Conservation (phyloP, 2,113 vertebrate genomes). For the Heptranchias perlo region DNA sequence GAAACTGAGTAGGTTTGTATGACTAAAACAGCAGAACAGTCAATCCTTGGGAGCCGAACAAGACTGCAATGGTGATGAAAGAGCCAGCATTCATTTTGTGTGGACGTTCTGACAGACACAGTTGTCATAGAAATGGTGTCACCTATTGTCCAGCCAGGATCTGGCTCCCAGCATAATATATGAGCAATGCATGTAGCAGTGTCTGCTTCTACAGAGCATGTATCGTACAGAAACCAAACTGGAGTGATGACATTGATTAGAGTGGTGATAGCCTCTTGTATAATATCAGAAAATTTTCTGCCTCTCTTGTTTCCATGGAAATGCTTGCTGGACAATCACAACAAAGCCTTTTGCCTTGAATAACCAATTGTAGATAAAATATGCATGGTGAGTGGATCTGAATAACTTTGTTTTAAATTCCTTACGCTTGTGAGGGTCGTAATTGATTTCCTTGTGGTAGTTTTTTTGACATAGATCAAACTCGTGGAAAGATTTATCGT, state of each 20-base stretch:
- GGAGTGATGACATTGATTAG: background rate
- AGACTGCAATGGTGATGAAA: background rate
- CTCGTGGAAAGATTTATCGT: background rate
- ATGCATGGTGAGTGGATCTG: background rate
- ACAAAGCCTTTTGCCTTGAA: background rate
- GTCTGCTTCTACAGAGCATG: background rate
- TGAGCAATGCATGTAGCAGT: background rate
- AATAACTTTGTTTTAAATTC: background rate
- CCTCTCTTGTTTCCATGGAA: background rate
- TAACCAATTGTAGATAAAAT: background rate
- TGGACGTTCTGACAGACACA: background rate
- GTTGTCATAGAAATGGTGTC: background rate
- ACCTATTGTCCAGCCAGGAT: background rate
- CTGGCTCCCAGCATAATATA: background rate
- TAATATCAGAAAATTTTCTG: background rate
- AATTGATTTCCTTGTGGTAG: background rate
- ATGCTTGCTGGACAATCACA: background rate
- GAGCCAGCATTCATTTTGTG: background rate
- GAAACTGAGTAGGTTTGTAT: too few relatives aligned
- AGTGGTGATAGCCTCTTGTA: background rate
- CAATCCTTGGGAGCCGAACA: background rate
- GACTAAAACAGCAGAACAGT: background rate
- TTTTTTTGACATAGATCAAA: background rate
- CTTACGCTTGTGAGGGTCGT: background rate
- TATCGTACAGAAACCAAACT: background rate